Percentiles rank a stretch among this genome's conserved stretches.
Conservation (phyloP, 2,113 vertebrate genomes). For the Phyllopteryx taeniolatus region DNA sequence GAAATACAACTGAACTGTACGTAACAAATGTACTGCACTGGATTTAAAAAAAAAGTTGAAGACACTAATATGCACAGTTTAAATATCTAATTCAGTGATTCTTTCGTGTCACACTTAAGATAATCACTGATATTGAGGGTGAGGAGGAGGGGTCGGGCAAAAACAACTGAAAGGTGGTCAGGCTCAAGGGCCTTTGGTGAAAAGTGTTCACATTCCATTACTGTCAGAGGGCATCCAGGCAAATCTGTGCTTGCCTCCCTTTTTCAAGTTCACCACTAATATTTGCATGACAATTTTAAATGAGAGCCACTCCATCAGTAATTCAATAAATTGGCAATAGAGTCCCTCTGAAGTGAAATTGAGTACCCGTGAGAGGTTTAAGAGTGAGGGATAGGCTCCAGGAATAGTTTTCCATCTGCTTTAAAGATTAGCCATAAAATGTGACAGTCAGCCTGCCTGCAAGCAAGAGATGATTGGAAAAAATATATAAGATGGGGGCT, state of each 20-base stretch:
- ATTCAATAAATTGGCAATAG: not conserved
- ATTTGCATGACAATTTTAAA: slow-evolving; percentile 3
- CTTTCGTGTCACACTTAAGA: not conserved
- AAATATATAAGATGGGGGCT: slow-evolving; percentile 52
- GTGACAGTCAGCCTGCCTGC: slow-evolving; percentile 55
- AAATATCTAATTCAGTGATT: not conserved
- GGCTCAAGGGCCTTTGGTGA: slow-evolving; percentile 63
- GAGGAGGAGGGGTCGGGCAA: slow-evolving; percentile 37
- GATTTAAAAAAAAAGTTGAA: no score
- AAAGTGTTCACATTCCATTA: slow-evolving; percentile 72
- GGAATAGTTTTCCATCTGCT: slow-evolving; percentile 71
- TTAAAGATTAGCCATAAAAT: slow-evolving; percentile 61
- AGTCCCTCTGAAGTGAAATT: slow-evolving; percentile 16
- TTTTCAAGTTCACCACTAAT: slow-evolving; percentile 35
- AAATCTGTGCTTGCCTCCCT: slow-evolving; percentile 65
- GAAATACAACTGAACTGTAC: not conserved
- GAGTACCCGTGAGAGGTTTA: slow-evolving; percentile 28
- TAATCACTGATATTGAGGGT: not conserved
- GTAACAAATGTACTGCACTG: not conserved
- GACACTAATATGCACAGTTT: not conserved
- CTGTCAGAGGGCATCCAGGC: slow-evolving; percentile 70
- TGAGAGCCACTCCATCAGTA: not conserved
- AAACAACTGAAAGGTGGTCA: slow-evolving; percentile 61
- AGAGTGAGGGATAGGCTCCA: slow-evolving; percentile 42
- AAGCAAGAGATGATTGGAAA: slow-evolving; percentile 54